Evolutionary conservation across 2,888 invertebrate species (phyloP).

Genomic region (Linnaemya vulpina): DNA sequence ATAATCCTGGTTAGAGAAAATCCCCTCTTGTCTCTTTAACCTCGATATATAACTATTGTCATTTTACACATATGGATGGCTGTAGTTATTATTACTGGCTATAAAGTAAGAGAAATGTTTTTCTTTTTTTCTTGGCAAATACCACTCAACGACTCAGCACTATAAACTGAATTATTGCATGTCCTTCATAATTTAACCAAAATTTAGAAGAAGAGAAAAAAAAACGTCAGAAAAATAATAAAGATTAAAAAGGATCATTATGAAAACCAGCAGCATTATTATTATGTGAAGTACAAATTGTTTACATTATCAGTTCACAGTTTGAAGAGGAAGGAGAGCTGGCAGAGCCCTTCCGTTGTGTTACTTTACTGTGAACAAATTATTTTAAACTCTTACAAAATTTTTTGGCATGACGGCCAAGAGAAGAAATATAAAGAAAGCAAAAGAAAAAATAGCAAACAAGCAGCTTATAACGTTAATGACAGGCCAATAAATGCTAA

Average conservation of each 20-base stretch:
- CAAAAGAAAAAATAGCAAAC: slow-evolving; percentile 33
- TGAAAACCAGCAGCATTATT: slow-evolving; percentile 47
- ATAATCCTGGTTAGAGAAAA: slow-evolving; percentile 41
- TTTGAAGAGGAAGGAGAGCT: slow-evolving; percentile 45
- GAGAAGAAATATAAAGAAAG: slow-evolving; percentile 39
- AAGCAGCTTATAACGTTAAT: slow-evolving; percentile 75
- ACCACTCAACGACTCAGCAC: slow-evolving; percentile 44
- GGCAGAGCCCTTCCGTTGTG: slow-evolving; percentile 1
- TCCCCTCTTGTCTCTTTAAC: neutral
- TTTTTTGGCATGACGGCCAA: slow-evolving; percentile 64
- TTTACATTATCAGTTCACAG: slow-evolving; percentile 64
- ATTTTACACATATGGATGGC: slow-evolving; percentile 1
- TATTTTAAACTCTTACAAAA: slow-evolving; percentile 44
- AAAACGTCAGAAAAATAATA: neutral
- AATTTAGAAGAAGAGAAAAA: slow-evolving; percentile 2
- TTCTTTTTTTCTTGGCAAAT: slow-evolving; percentile 45
- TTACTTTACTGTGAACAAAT: slow-evolving; percentile 39
- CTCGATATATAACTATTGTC: neutral
- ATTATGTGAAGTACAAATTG: slow-evolving; percentile 62
- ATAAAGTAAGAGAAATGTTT: slow-evolving; percentile 38
- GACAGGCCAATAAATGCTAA: slow-evolving; percentile 76
- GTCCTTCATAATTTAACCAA: slow-evolving; percentile 68
- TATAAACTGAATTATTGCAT: slow-evolving; percentile 55
- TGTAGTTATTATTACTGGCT: slow-evolving; percentile 38
- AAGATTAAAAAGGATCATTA: slow-evolving; percentile 57